Conservation (phyloP, 2,888 invertebrate genomes). For the Choreutis nemorana region DNA sequence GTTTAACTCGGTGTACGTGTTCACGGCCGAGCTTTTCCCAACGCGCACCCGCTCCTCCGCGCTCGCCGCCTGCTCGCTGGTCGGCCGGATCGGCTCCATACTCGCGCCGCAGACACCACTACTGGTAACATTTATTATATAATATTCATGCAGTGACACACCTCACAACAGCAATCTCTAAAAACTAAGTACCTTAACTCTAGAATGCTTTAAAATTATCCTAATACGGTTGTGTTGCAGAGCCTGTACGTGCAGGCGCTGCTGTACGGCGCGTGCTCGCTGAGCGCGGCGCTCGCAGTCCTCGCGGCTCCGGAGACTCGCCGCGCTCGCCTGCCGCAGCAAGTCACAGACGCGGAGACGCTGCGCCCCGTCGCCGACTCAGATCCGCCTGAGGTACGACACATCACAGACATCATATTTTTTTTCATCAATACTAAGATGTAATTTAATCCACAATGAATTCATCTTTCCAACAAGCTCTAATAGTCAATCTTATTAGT, state of each 20-base stretch:
- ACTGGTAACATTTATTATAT: slow-evolving; percentile 39
- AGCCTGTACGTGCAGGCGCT: slow-evolving; percentile 33
- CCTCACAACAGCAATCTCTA: no score
- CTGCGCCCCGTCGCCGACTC: slow-evolving; percentile 14
- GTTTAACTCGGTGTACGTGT: slow-evolving; percentile 72
- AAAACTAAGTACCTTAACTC: neutral
- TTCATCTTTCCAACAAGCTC: no score
- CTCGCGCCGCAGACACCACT: slow-evolving; percentile 75
- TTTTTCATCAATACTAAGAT: no score
- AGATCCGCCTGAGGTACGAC: slow-evolving; percentile 6
- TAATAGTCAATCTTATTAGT: no score
- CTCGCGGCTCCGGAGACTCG: slow-evolving; percentile 68
- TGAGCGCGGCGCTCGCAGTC: slow-evolving; percentile 55
- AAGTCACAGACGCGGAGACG: slow-evolving; percentile 51
- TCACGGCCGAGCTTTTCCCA: slow-evolving; percentile 76
- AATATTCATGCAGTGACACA: neutral
- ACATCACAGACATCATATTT: no score
- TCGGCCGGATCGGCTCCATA: slow-evolving; percentile 74
- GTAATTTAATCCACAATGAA: no score
- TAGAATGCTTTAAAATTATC: neutral
- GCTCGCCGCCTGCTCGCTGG: slow-evolving; percentile 73
- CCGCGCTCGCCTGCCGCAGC: slow-evolving; percentile 59
- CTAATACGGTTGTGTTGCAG: slow-evolving; percentile 17
- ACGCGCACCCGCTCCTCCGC: slow-evolving; percentile 72
- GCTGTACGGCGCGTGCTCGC: slow-evolving; percentile 51